Base-by-base conservation (phyloP, 2,888 invertebrate species). In the Cryptosula pallasiana region DNA sequence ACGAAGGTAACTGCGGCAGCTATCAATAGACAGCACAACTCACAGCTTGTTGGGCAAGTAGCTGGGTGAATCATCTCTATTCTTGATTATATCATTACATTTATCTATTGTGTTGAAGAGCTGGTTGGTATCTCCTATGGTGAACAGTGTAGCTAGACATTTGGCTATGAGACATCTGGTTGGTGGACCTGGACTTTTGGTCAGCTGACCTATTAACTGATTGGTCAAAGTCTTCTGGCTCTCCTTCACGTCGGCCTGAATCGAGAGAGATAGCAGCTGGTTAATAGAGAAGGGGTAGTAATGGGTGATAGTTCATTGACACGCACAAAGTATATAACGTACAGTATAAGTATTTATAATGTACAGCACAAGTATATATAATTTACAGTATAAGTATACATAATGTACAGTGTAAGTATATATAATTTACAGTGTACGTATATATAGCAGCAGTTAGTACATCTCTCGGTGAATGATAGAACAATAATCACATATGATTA, bases 81-180 rank as follows among this genome's bases (percentile, higher is more conserved):
- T 94, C 86, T 93, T 94, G 73, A 98, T 89, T 77, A 96, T 92
- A 81, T 99, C 98, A 87, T 98, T 99, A 87, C 98, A 98, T 79
- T 93, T 92, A 86, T 98, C 98, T 72, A 99, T 95, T 1, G 96
- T 95, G 79, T 96, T 95, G 84, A 98, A 98, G 58, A 99, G 89
- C 73, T 94, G 88, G 85, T 96, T 96, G 54, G 98, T 95, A 84
- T 99, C 98, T 0, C 98, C 99, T 23, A 98, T 95, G 74, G 94
- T 94, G 87, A 97, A 99, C 57, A 99, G 87, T 0, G 94, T 95
- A 0, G 96, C 95, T 75, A 97, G 87, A 82, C 94, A 94, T 81
- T 93, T 76, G 23, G 97, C 95, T 72, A 98, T 90, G 35, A 99
- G 87, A 82, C 92, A 90, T 35, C 98, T 88, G 0, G 96, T 95